Percentiles rank a stretch among this genome's conserved stretches.
phyloP scores from a whole-genome alignment of 2,113 vertebrate species.

The Prunella fulvescens region DNA sequence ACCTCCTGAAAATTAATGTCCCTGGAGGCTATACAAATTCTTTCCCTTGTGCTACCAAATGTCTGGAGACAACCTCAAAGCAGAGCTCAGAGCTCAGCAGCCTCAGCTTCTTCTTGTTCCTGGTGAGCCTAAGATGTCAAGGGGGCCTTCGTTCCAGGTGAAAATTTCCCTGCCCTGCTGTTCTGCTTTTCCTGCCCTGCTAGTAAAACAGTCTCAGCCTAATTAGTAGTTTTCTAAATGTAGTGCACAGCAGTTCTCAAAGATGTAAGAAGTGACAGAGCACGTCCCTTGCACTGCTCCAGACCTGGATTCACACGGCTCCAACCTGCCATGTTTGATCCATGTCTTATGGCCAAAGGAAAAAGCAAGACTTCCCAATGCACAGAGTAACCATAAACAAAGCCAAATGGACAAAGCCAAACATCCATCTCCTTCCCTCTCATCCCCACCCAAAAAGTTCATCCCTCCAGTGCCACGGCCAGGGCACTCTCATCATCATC shows the following conservation, averaged over 20 bases:
- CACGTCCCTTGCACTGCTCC: not conserved
- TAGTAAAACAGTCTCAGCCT: not conserved
- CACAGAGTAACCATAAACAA: not conserved
- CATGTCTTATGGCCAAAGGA: fast-evolving
- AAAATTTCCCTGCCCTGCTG: not conserved
- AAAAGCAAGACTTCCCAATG: not conserved
- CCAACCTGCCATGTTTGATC: not conserved
- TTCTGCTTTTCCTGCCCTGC: not conserved
- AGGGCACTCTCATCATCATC: not conserved
- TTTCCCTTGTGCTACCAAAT: not conserved
- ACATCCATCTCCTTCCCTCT: not conserved
- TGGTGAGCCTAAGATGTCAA: not conserved
- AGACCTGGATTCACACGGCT: not conserved
- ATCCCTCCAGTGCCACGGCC: not conserved
- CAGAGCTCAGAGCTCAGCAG: not conserved
- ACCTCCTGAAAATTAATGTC: conserved; percentile 7
- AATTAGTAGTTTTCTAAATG: not conserved
- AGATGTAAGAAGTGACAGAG: not conserved
- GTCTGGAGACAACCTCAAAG: conserved; percentile 8
- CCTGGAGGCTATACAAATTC: not conserved
- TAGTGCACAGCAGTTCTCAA: not conserved
- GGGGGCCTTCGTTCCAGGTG: not conserved
- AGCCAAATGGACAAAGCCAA: not conserved
- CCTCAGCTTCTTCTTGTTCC: not conserved
- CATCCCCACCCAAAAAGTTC: not conserved